phyloP scores from a whole-genome alignment of 2,888 invertebrate genomes.

The Stomorhina lunata region DNA sequence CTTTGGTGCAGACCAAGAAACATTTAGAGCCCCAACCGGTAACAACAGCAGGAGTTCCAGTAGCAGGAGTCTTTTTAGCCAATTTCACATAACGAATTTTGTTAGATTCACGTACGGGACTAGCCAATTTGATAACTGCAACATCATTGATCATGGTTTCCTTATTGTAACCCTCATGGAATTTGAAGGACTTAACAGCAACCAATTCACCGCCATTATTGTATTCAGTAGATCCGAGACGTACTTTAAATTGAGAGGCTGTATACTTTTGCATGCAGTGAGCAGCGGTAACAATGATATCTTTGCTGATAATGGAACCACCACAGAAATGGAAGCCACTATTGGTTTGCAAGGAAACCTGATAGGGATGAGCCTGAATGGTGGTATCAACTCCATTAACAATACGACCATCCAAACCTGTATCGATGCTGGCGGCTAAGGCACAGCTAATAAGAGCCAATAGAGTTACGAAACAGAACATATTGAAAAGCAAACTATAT shows the following conservation, averaged over 20 bases:
- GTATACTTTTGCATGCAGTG: constrained; percentile 74
- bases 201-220: constrained; percentile 77
- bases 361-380: constrained; percentile 79
- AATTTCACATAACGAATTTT: constrained; percentile 70
- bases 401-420: constrained; percentile 74
- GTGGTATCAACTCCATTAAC: constrained; percentile 79
- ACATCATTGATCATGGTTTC: constrained; percentile 78
- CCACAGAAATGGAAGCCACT: constrained; percentile 79
- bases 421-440: constrained; percentile 55
- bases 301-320: constrained; percentile 76
- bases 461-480: constrained; percentile 63
- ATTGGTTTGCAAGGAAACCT: constrained; percentile 78
- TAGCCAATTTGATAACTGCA: constrained; percentile 76
- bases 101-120: constrained; percentile 70
- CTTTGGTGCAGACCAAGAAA: constrained; percentile 69
- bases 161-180: constrained; percentile 75
- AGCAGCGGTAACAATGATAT: constrained; percentile 79
- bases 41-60: constrained; percentile 73
- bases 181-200: constrained; percentile 73
- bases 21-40: constrained; percentile 78
- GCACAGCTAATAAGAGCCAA: constrained; percentile 65
- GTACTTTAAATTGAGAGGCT: constrained; percentile 70
- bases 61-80: constrained; percentile 69
- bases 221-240: constrained; percentile 77
- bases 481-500: too few relatives aligned